Base-by-base conservation (phyloP, 1,140 invertebrate genomes). In the Conus betulinus region DNA sequence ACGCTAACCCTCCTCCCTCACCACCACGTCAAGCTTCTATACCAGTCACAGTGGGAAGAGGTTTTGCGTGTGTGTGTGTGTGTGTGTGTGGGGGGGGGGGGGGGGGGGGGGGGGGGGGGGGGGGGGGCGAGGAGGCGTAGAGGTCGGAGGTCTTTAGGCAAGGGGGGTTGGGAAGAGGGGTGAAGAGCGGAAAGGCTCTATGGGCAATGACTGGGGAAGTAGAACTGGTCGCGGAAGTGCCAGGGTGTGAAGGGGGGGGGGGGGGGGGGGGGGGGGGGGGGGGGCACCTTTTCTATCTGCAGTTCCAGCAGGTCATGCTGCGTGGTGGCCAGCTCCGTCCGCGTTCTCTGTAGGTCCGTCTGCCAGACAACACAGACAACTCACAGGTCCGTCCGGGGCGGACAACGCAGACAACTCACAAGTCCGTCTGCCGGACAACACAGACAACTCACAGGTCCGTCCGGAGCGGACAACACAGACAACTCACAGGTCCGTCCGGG, bases 231-330 rank as follows among this genome's bases (percentile, higher is more conserved):
- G 3, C 39, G 39, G 55, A 83, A 7, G 82, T 10, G n/a, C 8
- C 23, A 57, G 39, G 82, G 51, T n/a, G 82, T 20, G 82, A 39
- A 10, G 82, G 8, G 82, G 82, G 4, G 51, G 82, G 84, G 84
- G 17, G 25, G 60, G 10, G 60, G 60, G 60, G 60, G 60, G 17
- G 60, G 10, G 17, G 17, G 17, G 20, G 8, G 20, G 39, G 10
- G 23, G 13, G 84, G 39, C 57, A 27, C 52, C 82, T 53, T 55
- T 20, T 84, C n/a, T 60, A 84, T 13, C 53, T 84, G 82, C 20
- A 84, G 82, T 53, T 84, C 53, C 82, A 84, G 82, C 52, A 84
- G 27, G 25, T 20, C 11, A 4, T 82, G 25, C 51, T 57, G 82
- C 4, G 82, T 84, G 52, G 82, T 5, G 11, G 82, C 82, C 51